phyloP scores from a whole-genome alignment of 2,888 invertebrate species.

The Xanthia togata region DNA sequence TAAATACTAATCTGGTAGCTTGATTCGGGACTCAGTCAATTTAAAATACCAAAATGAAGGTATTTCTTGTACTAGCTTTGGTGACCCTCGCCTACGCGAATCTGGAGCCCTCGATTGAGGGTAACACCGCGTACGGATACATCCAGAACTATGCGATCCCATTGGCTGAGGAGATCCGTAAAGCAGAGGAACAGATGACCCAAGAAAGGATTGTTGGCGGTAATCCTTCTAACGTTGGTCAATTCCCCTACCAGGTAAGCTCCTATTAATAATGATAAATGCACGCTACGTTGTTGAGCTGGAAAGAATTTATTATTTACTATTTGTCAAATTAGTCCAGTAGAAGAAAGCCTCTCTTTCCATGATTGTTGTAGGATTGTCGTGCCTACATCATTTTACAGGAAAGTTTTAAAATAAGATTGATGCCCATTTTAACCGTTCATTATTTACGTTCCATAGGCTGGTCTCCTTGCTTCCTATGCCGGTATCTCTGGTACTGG shows the following conservation, averaged over 20 bases:
- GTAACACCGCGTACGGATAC: conserved; percentile 72
- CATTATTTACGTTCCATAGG: conserved; percentile 38
- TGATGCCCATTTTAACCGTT: neutral
- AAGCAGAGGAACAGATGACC: conserved; percentile 71
- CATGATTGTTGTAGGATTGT: neutral
- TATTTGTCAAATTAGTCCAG: neutral
- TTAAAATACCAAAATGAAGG: conserved; percentile 57
- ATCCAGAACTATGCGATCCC: conserved; percentile 71
- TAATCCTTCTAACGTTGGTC: conserved; percentile 67
- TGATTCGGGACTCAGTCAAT: conserved; percentile 19
- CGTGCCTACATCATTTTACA: too few species aligned
- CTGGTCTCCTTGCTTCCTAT: conserved; percentile 58
- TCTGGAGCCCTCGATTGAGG: conserved; percentile 36
- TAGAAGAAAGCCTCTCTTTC: neutral
- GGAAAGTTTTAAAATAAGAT: neutral
- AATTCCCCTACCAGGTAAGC: conserved; percentile 77
- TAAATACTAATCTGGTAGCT: conserved; percentile 49
- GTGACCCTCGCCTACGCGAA: conserved; percentile 55
- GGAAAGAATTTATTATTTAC: too few species aligned
- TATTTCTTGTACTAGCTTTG: conserved; percentile 57
- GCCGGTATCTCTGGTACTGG: conserved; percentile 58
- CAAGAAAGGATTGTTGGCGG: conserved; percentile 77
- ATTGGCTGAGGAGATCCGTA: conserved; percentile 71
- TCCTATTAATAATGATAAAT: too few species aligned
- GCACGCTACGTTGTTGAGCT: too few species aligned